phyloP scores from a whole-genome alignment of 2,113 vertebrate species.

The Phaethon lepturus region DNA sequence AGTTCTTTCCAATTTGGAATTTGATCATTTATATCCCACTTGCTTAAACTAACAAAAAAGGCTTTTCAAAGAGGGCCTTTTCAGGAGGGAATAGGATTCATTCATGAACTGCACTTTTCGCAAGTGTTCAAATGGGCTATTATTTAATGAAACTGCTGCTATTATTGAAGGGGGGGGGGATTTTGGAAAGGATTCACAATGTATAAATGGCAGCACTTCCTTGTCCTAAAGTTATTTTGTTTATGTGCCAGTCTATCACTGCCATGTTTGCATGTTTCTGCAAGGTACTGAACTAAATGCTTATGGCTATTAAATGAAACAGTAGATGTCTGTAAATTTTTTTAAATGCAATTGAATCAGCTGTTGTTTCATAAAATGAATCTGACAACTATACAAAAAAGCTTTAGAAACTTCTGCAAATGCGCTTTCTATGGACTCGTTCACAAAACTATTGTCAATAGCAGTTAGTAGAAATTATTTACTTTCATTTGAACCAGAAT shows the following conservation, averaged over 20 bases:
- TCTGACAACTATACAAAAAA: neutral
- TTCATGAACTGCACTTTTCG: neutral
- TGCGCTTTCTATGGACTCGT: neutral
- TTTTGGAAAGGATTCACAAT: neutral
- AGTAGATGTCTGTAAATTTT: neutral
- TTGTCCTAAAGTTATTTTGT: slow-evolving; percentile 28
- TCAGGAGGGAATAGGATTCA: neutral
- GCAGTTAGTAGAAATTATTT: neutral
- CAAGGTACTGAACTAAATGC: slow-evolving; percentile 26
- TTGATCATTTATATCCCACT: slow-evolving; percentile 7
- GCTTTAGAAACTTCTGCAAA: neutral
- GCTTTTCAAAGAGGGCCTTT: neutral
- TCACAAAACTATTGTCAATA: neutral
- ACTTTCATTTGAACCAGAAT: slow-evolving; percentile 3
- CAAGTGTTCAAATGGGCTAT: neutral
- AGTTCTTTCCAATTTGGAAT: slow-evolving; percentile 12
- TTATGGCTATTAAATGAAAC: slow-evolving; percentile 2
- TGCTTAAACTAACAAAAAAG: neutral
- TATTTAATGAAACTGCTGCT: slow-evolving; percentile 7
- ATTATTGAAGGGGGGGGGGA: neutral
- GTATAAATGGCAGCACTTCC: slow-evolving; percentile 11
- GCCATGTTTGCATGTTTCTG: slow-evolving; percentile 38
- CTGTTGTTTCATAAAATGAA: slow-evolving; percentile 9
- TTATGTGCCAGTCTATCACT: neutral
- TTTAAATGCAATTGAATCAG: neutral